Conservation (phyloP, 2,797 vertebrate species). For the Alca torda region DNA sequence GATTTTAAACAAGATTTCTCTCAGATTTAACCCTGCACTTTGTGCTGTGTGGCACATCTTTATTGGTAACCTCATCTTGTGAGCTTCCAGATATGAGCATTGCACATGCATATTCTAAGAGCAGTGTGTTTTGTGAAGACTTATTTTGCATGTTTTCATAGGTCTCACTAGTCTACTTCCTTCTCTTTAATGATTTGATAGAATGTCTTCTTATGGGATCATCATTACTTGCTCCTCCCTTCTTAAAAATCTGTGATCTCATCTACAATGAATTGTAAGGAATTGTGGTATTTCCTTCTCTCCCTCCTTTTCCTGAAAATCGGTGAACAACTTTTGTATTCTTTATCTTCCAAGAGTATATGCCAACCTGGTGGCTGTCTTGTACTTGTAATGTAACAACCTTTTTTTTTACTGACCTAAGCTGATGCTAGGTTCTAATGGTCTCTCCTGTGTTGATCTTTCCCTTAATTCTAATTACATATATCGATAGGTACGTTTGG, state of each 20-base stretch:
- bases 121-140: not conserved
- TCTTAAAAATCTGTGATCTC: not conserved
- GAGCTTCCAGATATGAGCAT: not conserved
- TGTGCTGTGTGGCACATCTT: not conserved
- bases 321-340: not conserved
- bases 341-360: not conserved
- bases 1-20: not conserved
- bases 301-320: not conserved
- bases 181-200: not conserved
- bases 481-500: not conserved
- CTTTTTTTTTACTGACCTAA: not conserved
- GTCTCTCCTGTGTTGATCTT: not conserved
- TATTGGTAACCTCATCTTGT: not conserved
- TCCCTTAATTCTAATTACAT: not conserved
- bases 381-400: not conserved
- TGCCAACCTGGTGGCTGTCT: not conserved
- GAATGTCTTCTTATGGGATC: not conserved
- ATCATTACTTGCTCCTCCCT: not conserved
- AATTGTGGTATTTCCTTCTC: not conserved
- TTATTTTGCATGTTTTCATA: not conserved
- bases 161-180: not conserved
- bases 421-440: not conserved
- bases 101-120: not conserved
- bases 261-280: not conserved
- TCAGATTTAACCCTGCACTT: not conserved